These are phyloP conservation scores for Cliona cf. orientalis DNA, from an alignment of 37 sponge, comb jelly and placozoan species.

Conservation along the genomic window DNA sequence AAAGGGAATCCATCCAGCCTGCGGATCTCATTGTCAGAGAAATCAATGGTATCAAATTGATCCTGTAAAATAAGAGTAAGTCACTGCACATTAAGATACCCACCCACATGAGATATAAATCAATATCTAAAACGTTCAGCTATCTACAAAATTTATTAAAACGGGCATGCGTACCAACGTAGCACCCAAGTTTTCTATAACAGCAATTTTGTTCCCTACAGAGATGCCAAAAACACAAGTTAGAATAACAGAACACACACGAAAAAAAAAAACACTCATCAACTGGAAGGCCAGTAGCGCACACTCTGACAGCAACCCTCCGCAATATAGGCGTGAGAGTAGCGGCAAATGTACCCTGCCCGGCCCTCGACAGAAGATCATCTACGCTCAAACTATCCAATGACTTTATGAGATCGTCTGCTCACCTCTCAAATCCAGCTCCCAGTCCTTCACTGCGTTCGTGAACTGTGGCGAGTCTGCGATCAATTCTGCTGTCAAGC, in stretches of 20 bases:
- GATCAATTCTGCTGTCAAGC: constrained; percentile 90
- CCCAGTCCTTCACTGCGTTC: constrained; percentile 92
- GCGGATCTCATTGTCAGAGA: constrained; percentile 97
- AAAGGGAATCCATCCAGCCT: constrained; percentile 95
- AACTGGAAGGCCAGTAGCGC: constrained; percentile 50
- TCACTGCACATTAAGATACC: not conserved
- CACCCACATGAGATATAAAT: not conserved
- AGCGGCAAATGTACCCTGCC: not conserved
- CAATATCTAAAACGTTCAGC: not conserved
- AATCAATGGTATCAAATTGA: constrained; percentile 97
- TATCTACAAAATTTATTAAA: not conserved
- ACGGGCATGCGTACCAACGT: constrained; percentile 80
- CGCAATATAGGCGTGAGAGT: constrained; percentile 34
- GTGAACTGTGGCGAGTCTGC: constrained; percentile 92
- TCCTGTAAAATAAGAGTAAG: constrained; percentile 35
- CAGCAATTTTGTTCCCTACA: constrained; percentile 96
- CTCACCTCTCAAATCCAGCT: constrained; percentile 89
- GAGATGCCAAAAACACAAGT: not conserved
- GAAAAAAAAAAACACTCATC: constrained; percentile 2
- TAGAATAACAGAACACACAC: not conserved
- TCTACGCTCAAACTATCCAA: not conserved
- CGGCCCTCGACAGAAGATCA: constrained; percentile 43
- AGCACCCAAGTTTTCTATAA: constrained; percentile 96
- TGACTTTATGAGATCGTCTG: not conserved
- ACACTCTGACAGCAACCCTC: constrained; percentile 27